phyloP scores from a whole-genome alignment of 2,797 vertebrate species.

The Synaphobranchus kaupii region DNA sequence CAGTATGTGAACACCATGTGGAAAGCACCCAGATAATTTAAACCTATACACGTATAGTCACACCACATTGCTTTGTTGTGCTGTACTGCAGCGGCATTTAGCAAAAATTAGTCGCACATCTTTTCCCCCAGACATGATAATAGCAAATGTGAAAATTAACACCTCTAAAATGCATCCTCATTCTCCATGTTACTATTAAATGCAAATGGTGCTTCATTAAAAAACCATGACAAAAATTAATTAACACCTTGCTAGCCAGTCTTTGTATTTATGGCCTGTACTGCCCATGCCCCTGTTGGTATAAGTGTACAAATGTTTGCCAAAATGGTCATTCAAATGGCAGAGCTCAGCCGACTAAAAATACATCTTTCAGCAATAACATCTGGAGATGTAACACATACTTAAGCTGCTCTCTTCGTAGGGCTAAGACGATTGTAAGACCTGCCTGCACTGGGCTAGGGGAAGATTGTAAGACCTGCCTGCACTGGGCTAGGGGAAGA shows the following conservation, averaged over 20 bases:
- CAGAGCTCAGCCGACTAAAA: constrained; percentile 62
- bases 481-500: neutral
- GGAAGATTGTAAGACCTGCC: neutral
- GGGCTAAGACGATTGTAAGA: constrained; percentile 50
- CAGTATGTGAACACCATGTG: too few species aligned
- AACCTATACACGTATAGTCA: neutral
- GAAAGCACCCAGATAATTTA: neutral
- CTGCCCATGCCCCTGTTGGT: constrained; percentile 70
- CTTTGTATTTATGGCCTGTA: constrained; percentile 70
- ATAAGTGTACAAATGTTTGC: constrained; percentile 79
- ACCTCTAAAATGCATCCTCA: constrained; percentile 54
- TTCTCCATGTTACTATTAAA: constrained; percentile 71
- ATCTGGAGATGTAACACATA: constrained; percentile 80
- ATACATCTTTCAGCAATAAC: constrained; percentile 52
- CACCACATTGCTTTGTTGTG: neutral
- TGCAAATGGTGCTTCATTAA: constrained; percentile 73
- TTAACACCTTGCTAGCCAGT: constrained; percentile 62
- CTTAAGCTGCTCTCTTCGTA: constrained; percentile 75
- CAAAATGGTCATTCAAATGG: constrained; percentile 72
- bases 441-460: neutral
- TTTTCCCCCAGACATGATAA: constrained; percentile 58
- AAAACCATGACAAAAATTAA: constrained; percentile 73
- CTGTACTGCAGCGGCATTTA: neutral
- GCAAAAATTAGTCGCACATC: neutral
- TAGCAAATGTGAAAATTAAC: constrained; percentile 61